These are phyloP conservation scores for Sepioteuthis lessoniana DNA, from an alignment of 2,888 invertebrate genomes.

Conservation along the genomic window DNA sequence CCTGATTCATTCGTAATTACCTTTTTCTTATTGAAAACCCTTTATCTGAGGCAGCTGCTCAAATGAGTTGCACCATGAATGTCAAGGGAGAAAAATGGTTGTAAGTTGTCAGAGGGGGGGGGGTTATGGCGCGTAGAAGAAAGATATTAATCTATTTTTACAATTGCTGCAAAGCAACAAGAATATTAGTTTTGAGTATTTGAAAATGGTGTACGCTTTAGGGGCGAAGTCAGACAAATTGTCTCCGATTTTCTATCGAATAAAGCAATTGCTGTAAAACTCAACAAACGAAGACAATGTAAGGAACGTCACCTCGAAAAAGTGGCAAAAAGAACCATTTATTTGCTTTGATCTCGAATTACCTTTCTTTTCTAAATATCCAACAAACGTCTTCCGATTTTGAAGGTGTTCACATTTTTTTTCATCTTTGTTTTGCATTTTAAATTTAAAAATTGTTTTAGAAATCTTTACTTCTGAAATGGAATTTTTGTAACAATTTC, in stretches of 20 bases:
- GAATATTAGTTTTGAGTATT: not conserved
- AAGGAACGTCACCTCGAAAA: not conserved
- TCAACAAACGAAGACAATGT: not conserved
- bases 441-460: no score
- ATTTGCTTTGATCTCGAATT: not conserved
- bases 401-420: not conserved
- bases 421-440: no score
- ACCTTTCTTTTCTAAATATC: not conserved
- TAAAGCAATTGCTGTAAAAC: not conserved
- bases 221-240: not conserved
- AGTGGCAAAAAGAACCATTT: not conserved
- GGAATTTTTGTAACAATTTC: no score
- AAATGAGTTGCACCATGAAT: not conserved
- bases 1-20: not conserved
- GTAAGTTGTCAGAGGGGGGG: not conserved
- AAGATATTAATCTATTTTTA: not conserved
- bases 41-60: not conserved
- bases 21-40: not conserved
- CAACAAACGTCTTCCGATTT: not conserved
- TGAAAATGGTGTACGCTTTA: not conserved
- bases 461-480: no score
- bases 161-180: not conserved
- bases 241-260: not conserved
- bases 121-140: not conserved
- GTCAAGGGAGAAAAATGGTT: not conserved